phyloP scores from a whole-genome alignment of 2,888 invertebrate species.

The Agrochola macilenta region DNA sequence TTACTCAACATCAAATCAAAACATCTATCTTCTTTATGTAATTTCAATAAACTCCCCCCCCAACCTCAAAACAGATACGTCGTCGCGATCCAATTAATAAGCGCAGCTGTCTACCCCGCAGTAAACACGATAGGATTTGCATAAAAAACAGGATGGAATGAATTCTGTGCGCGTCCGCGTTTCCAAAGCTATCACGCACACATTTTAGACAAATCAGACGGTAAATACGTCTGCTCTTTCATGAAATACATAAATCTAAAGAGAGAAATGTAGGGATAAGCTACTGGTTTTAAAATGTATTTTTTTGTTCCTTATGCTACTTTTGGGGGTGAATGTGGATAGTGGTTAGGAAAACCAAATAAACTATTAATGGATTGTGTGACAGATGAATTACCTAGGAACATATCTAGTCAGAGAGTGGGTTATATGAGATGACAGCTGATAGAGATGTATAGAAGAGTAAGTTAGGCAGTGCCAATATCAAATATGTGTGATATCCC shows the following conservation, averaged over 20 bases:
- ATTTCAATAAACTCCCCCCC: conserved; percentile 11
- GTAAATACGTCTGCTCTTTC: conserved; percentile 70
- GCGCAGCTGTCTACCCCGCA: conserved; percentile 28
- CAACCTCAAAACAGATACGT: conserved; percentile 25
- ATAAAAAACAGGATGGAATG: conserved; percentile 43
- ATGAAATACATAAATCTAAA: conserved; percentile 73
- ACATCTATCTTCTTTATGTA: not conserved
- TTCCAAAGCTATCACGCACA: conserved; percentile 56
- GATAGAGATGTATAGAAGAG: no score
- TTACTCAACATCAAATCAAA: not conserved
- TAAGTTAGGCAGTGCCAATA: no score
- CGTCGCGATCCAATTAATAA: conserved; percentile 54
- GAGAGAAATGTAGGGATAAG: conserved; percentile 62
- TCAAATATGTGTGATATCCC: no score
- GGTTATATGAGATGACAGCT: not conserved
- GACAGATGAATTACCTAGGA: not conserved
- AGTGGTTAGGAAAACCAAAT: not conserved
- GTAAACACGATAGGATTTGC: conserved; percentile 56
- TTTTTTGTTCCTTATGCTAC: not conserved
- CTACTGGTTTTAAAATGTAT: not conserved
- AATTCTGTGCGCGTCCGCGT: conserved; percentile 44
- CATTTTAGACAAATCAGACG: conserved; percentile 71
- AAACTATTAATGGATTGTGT: not conserved
- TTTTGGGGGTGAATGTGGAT: not conserved
- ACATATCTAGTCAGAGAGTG: not conserved